Base-by-base conservation (phyloP, 1,140 invertebrate species). In the Drosophila punjabiensis region DNA sequence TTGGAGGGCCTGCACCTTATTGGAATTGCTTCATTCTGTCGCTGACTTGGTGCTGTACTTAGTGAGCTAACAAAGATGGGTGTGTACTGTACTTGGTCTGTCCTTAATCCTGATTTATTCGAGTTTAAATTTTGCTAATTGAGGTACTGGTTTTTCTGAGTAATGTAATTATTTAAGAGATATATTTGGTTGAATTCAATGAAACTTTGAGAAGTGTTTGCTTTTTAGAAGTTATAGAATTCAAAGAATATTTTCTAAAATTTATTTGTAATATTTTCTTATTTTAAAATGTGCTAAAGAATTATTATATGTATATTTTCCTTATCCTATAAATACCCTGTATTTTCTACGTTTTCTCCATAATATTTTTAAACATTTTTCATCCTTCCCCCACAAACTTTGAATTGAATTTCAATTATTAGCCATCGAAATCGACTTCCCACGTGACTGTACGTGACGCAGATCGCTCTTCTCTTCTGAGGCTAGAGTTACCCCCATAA, bases 21-120 rank as follows among this genome's bases (percentile, higher is more conserved):
- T 71, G 65, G 33, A 66, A 68, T 65, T 68, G 65, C 65, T 68
- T 68, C 24, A 68, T 68, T 65, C 61, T 14, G 65, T 18, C 50
- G 33, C 14, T 32, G 68, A 30, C 14, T 45, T 71, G 33, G 18
- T 32, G 68, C 11, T 20, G 39, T 69, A 39, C 68, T 71, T 56
- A 58, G 55, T 18, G 24, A 39, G 50, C 33, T 11, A 14, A 20
- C 43, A 67, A 16, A 39, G 45, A 39, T 16, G 16, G 68, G 33
- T 43, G n/a, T 47, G 37, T 37, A 4, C 64, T 68, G 68, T 68
- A 68, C 64, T 71, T 41, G 16, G n/a, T 13, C 8, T 28, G 35
- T 24, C 18, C 20, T 28, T 68, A 48, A 43, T 24, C 24, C 24
- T 35, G 47, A 24, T 69, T 45, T 58, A 58, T 58, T 70, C 32